Percentiles rank a stretch among this genome's conserved stretches.
Conservation (phyloP, 2,113 vertebrate genomes). For the Ranitomeya variabilis region DNA sequence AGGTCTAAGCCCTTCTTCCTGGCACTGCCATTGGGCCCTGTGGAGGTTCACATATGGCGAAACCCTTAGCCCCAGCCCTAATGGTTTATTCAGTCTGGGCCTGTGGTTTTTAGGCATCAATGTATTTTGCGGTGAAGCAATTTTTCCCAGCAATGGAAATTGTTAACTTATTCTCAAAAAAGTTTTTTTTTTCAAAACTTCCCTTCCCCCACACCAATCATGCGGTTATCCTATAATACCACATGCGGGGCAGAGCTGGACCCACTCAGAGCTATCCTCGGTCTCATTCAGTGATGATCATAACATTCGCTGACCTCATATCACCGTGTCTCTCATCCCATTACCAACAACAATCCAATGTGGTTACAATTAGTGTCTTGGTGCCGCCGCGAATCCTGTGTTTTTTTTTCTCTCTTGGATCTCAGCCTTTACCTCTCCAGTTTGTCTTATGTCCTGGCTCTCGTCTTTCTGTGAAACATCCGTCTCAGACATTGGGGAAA, state of each 20-base stretch:
- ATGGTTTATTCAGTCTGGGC: conserved; percentile 3
- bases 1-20: background rate
- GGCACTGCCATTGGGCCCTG: background rate
- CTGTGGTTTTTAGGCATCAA: conserved; percentile 32
- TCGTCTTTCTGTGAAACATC: background rate
- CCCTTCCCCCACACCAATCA: background rate
- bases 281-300: conserved; percentile 21
- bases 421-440: background rate
- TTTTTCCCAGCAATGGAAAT: conserved; percentile 46
- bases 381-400: conserved; percentile 18
- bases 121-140: conserved; percentile 18
- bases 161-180: conserved; percentile 22
- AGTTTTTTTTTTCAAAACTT: background rate
- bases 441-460: background rate
- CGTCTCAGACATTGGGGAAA: background rate
- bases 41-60: background rate
- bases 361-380: conserved; percentile 31
- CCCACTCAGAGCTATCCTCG: conserved; percentile 4
- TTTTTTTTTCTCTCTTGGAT: background rate
- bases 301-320: conserved; percentile 31
- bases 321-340: conserved; percentile 34
- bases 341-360: conserved; percentile 24
- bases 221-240: conserved; percentile 34
- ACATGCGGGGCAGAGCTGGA: conserved; percentile 20
- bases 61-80: background rate